Evolutionary conservation across 2,797 vertebrate genomes (phyloP), one percentile per base, ranked within the genome.

Genomic region (Amblyopsis hoosieri): DNA sequence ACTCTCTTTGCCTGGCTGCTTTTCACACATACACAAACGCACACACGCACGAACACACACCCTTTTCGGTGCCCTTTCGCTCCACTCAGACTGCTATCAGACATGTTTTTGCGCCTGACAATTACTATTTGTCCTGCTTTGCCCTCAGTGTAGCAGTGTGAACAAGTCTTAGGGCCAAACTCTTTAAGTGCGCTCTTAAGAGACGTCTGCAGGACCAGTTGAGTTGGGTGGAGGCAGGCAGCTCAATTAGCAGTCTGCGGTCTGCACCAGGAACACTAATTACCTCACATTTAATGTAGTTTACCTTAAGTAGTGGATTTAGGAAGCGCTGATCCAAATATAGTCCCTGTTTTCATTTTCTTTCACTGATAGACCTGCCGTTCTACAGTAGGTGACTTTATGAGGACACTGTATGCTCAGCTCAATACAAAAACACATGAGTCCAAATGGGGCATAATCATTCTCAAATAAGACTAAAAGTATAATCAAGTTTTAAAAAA

Each of bases 191-290:
- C 65, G 10, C 62, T 14, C 19, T 74, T 72, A 73, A 9, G 54
- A 74, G 67, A 66, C 17, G 59, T 69, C 65, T 80, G 79, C 77
- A 72, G 67, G 60, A 70, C 59, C 62, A 12, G 55, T 12, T 62
- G 83, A 13, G 55, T 12, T 62, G 80, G 82, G 76, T 54, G 85
- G 73, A 80, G 83, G 67, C 68, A 19, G 64, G 76, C 68, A 80
- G 79, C 75, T 59, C 85, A 81, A 85, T 88, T 83, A 89, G 86
- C 75, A 80, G 78, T 73, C 79, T 83, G 85, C 57, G 82, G 84
- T 86, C 67, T 71, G 64, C 70, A 31, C 73, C 76, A 69, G 79
- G 85, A 55, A 33, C 51, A 1, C 79, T 87, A 89, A 90, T 90
- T 84, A 87, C 78, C 81, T 82, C 69, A 58, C 64, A 45, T 85